Percentiles rank a stretch among this genome's conserved stretches.
Conservation (phyloP, 2,797 vertebrate species). For the Lacerta bilineata region DNA sequence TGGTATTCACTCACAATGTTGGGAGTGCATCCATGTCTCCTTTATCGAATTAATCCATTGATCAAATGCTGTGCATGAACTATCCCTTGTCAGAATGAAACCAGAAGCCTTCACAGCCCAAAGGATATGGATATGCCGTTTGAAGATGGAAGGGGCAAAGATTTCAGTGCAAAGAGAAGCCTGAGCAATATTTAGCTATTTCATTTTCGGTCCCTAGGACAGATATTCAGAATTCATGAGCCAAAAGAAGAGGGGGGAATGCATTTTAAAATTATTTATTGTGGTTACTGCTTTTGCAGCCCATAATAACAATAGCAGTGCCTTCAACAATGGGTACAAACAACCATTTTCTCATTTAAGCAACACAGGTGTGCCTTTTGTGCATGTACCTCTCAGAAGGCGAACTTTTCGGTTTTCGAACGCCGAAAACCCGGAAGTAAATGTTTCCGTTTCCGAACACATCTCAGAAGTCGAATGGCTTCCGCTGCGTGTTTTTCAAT, state of each 20-base stretch:
- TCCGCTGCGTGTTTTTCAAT: no score
- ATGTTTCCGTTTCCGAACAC: no score
- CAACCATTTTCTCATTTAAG: background rate
- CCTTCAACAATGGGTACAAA: background rate
- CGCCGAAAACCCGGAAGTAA: no score
- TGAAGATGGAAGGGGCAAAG: background rate
- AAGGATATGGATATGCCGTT: background rate
- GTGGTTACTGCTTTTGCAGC: background rate
- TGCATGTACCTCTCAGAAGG: background rate
- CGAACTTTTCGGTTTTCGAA: no score
- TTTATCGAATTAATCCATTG: background rate
- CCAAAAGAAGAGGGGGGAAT: background rate
- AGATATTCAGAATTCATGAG: background rate
- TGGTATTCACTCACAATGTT: background rate
- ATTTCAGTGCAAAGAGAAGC: background rate
- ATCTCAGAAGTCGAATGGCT: no score
- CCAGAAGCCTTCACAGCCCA: background rate
- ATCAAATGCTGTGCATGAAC: background rate
- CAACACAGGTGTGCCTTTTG: background rate
- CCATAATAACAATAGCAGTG: background rate
- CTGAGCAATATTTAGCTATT: background rate
- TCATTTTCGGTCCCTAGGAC: background rate
- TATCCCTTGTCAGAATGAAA: background rate
- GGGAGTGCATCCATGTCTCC: background rate
- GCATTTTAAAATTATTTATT: background rate